These are phyloP conservation scores for Diarsia mendica DNA, from an alignment of 2,888 invertebrate genomes.

Conservation along the genomic window DNA sequence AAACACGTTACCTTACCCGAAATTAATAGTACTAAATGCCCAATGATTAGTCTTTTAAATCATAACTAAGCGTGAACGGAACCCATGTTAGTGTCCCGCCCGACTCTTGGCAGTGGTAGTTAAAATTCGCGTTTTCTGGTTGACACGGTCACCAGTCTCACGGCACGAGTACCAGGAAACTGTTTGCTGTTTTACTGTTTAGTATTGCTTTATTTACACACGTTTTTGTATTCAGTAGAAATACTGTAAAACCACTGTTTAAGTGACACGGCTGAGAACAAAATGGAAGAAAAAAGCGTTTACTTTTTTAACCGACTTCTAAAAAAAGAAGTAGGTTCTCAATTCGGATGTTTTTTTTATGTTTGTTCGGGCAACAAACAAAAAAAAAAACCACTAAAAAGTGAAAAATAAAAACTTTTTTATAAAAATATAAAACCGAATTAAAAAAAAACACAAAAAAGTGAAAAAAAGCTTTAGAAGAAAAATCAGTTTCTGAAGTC, in stretches of 20 bases:
- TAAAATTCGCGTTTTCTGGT: conserved; percentile 42
- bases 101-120: conserved; percentile 27
- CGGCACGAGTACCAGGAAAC: conserved; percentile 35
- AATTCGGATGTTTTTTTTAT: too few relatives aligned
- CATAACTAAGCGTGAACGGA: conserved; percentile 38
- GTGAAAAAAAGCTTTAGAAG: too few relatives aligned
- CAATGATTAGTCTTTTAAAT: conserved; percentile 3
- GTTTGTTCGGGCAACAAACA: too few relatives aligned
- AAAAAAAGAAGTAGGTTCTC: too few relatives aligned
- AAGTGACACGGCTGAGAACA: not conserved
- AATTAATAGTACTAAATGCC: not conserved
- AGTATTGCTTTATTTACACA: conserved; percentile 27
- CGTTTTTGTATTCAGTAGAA: conserved; percentile 18
- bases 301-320: too few relatives aligned
- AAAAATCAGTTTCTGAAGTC: too few relatives aligned
- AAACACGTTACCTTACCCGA: too few relatives aligned
- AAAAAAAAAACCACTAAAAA: too few relatives aligned
- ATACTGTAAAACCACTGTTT: conserved; percentile 7
- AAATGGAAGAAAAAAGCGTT: conserved; percentile 1
- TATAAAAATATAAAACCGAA: too few relatives aligned
- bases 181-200: conserved; percentile 27
- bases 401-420: too few relatives aligned
- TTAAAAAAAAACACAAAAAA: too few relatives aligned
- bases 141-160: conserved; percentile 47
- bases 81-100: conserved; percentile 20